Conservation (phyloP, 2,888 invertebrate genomes). For the Agonum fuliginosum region DNA sequence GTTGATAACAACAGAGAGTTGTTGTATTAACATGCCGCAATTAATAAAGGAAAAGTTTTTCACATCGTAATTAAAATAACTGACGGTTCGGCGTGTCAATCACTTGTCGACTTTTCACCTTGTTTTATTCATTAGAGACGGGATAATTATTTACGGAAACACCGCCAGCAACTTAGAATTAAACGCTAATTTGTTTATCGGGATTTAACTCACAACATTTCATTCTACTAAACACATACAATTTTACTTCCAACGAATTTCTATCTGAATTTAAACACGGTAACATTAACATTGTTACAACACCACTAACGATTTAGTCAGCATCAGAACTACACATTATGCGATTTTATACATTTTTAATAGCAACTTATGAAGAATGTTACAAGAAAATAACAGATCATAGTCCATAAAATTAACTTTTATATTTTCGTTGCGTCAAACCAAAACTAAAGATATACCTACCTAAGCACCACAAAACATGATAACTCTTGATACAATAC, state of each 20-base stretch:
- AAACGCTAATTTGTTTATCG: constrained; percentile 34
- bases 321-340: no score
- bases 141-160: constrained; percentile 4
- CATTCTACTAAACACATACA: neutral
- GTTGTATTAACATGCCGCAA: constrained; percentile 38
- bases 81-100: constrained; percentile 16
- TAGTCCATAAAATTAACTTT: no score
- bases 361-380: no score
- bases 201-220: constrained; percentile 1
- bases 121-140: constrained; percentile 4
- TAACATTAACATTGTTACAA: neutral
- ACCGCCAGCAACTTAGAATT: neutral
- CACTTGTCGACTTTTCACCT: constrained; percentile 33
- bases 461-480: no score
- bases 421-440: no score
- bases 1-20: constrained; percentile 16
- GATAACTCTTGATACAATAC: no score
- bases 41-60: constrained; percentile 46
- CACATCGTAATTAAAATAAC: constrained; percentile 45
- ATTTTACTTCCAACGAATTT: neutral
- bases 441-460: no score
- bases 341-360: no score
- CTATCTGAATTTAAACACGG: neutral
- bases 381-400: no score
- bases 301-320: no score